Base-by-base conservation (phyloP, 2,888 invertebrate genomes). In the Tyria jacobaeae region DNA sequence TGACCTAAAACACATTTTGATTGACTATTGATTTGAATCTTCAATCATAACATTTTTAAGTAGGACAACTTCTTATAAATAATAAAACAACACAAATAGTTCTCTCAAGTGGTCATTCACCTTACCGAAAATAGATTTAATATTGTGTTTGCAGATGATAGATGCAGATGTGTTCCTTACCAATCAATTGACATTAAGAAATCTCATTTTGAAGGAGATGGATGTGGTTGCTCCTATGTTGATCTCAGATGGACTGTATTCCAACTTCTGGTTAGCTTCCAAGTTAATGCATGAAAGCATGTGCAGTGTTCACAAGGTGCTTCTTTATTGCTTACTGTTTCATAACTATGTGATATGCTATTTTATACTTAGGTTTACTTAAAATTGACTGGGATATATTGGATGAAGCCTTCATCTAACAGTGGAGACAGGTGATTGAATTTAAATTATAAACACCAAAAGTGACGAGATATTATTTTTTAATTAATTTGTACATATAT, bases 91-190 rank as follows among this genome's bases (percentile, higher is more conserved):
- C 31, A 31, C 31, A 31, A 31, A 31, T 31, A 31, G 31, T 31
- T 31, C 4, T 6, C 31, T 31, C 31, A 31, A 15, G n/a, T 2
- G 5, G 39, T 7, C n/a, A 6, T 15, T n/a, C n/a, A 37, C n/a
- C n/a, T 39, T n/a, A n/a, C n/a, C 14, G 1, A 39, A 7, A n/a
- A 39, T 6, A n/a, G 1, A 41, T 10, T 12, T 55, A 21, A 15
- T 9, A 21, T 7, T 55, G 21, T 55, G 9, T 56, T 56, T 94
- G 37, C 89, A 97, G 97, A 96, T 97, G 92, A 80, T 98, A 59
- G 98, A 98, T 89, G 96, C 97, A 17, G 98, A 99, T 92, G 97
- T 96, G 5, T 96, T 98, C 77, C 86, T 99, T 7, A 96, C 96
- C 12, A 95, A 97, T 73, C 91, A 94, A 0, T 86, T 95, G 15